phyloP scores from a whole-genome alignment of 2,888 invertebrate genomes.

The Bellardia bayeri region DNA sequence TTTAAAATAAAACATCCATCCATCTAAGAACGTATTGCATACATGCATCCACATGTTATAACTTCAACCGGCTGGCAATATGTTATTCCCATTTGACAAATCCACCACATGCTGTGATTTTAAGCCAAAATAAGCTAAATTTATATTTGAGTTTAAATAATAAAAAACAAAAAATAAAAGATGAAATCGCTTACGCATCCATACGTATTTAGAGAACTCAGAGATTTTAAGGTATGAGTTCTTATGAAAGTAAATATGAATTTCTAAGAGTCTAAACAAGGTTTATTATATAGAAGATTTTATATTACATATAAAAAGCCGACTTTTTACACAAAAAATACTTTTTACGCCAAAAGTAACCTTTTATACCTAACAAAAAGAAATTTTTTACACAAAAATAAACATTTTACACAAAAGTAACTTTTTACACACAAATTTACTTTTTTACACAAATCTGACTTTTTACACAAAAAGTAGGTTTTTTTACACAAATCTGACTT shows the following conservation, averaged over 20 bases:
- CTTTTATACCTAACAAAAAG: too few species aligned
- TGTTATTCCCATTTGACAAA: constrained; percentile 53
- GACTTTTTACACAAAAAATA: too few species aligned
- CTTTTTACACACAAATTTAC: too few species aligned
- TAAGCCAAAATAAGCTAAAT: constrained; percentile 55
- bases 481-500: too few species aligned
- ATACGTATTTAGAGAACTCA: neutral
- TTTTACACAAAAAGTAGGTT: too few species aligned
- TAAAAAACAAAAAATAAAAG: constrained; percentile 25
- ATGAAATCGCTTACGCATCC: constrained; percentile 44
- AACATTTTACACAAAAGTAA: too few species aligned
- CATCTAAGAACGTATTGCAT: constrained; percentile 20
- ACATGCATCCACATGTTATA: constrained; percentile 49
- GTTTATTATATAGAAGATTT: too few species aligned
- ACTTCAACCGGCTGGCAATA: constrained; percentile 39
- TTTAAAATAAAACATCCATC: constrained; percentile 38
- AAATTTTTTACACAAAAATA: too few species aligned
- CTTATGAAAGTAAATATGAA: constrained; percentile 5
- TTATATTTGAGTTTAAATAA: constrained; percentile 40
- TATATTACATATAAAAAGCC: too few species aligned
- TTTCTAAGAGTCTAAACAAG: too few species aligned
- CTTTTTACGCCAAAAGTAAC: too few species aligned
- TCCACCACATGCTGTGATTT: constrained; percentile 65
- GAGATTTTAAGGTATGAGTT: constrained; percentile 37
- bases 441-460: too few species aligned